A percentile compares a stretch with the other conserved stretches of the same genome.
Evolutionary conservation across 2,888 invertebrate genomes (phyloP).

Genomic region (Mythimna impura): DNA sequence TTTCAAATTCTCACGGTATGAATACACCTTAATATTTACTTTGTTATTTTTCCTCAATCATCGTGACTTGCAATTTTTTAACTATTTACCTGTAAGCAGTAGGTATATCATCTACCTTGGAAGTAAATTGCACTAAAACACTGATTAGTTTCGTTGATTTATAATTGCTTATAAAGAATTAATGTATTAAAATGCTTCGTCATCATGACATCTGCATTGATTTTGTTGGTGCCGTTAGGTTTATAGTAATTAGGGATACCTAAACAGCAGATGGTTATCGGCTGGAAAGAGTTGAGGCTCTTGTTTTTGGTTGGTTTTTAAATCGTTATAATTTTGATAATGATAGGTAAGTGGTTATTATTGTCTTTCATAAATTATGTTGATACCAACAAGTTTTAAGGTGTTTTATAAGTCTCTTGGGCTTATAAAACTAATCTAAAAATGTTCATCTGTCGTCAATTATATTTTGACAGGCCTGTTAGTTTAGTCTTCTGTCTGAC

Average conservation of each 20-base stretch:
- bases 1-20: not conserved
- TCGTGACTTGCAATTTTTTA: slow-evolving; percentile 30
- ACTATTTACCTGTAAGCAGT: not conserved
- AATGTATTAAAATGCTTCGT: not conserved
- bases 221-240: not conserved
- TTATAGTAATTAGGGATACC: slow-evolving; percentile 10
- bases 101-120: not conserved
- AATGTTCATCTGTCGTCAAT: too few relatives aligned
- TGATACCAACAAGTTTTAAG: not conserved
- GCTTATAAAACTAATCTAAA: too few relatives aligned
- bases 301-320: not conserved
- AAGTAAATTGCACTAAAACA: slow-evolving; percentile 5
- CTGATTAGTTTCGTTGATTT: not conserved
- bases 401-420: too few relatives aligned
- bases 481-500: too few relatives aligned
- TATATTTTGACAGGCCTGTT: too few relatives aligned
- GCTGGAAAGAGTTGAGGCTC: not conserved
- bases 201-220: slow-evolving; percentile 11
- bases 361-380: too few relatives aligned
- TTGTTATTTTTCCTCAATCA: slow-evolving; percentile 18
- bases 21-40: not conserved
- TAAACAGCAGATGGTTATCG: not conserved
- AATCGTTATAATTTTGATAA: not conserved
- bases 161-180: not conserved
- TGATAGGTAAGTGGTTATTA: not conserved